phyloP scores from a whole-genome alignment of 2,797 vertebrate species.

The Ficedula albicollis region DNA sequence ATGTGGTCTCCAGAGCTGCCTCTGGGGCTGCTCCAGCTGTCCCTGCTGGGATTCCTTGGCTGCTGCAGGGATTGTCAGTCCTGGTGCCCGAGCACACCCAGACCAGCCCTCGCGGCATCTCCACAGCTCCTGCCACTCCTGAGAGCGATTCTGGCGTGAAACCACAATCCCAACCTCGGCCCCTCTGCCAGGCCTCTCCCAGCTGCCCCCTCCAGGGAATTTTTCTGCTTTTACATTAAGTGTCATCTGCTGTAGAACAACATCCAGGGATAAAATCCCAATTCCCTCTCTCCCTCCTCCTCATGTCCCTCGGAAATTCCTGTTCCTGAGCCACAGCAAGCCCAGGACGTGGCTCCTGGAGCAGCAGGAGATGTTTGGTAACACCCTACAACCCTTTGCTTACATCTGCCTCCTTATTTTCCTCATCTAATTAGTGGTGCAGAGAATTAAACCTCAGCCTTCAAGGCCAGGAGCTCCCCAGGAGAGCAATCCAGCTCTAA shows the following conservation, averaged over 20 bases:
- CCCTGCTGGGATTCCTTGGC: background rate
- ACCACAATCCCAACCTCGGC: background rate
- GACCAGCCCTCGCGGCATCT: background rate
- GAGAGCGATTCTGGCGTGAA: background rate
- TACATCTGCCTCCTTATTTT: background rate
- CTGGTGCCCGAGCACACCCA: background rate
- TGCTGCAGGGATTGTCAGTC: background rate
- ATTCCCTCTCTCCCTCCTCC: background rate
- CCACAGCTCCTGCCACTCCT: background rate
- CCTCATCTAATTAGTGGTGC: conserved; percentile 63
- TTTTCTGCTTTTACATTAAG: background rate
- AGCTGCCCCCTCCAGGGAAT: background rate
- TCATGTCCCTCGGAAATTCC: background rate
- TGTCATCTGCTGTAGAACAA: background rate
- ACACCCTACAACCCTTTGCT: background rate
- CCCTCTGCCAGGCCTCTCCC: background rate
- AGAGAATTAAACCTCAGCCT: conserved; percentile 67
- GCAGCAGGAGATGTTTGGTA: background rate
- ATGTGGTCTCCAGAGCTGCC: background rate
- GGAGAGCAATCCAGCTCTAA: conserved; percentile 58
- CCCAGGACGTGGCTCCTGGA: rapidly evolving
- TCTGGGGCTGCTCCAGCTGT: background rate
- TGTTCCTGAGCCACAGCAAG: background rate
- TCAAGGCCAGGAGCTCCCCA: conserved; percentile 56
- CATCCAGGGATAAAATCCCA: background rate